A percentile compares a stretch with the other conserved stretches of the same genome.
Conservation (phyloP, 23 tunicate species). For the Clavelina lepadiformis region DNA sequence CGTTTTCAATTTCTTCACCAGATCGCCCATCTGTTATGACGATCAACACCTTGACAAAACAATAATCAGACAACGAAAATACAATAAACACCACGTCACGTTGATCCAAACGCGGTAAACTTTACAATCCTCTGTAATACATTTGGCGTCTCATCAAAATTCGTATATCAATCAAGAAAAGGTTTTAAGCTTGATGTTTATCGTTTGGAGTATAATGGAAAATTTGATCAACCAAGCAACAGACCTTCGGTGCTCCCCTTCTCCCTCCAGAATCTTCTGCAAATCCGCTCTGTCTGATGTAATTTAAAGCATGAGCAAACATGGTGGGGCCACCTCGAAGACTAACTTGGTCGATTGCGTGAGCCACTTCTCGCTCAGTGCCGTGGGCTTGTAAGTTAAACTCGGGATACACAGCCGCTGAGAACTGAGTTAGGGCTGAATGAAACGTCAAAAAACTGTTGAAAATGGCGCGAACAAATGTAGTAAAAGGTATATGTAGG, state of each 20-base stretch:
- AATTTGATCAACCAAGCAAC: too few species aligned
- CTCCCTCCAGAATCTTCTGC: constrained; percentile 49
- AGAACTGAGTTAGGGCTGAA: constrained; percentile 58
- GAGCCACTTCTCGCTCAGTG: constrained; percentile 40
- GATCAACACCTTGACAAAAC: constrained; percentile 40
- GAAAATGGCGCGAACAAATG: neutral
- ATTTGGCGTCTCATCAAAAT: neutral
- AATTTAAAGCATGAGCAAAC: constrained; percentile 44
- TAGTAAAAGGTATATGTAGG: neutral
- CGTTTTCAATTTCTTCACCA: constrained; percentile 31
- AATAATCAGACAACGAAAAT: too few species aligned
- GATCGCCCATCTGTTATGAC: constrained; percentile 73
- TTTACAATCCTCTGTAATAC: too few species aligned
- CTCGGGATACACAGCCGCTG: constrained; percentile 28
- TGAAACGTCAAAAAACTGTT: neutral
- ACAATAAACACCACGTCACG: too few species aligned
- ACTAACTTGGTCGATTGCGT: constrained; percentile 39
- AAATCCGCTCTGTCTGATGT: constrained; percentile 38
- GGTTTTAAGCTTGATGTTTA: too few species aligned
- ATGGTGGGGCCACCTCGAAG: constrained; percentile 39
- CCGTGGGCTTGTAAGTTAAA: constrained; percentile 38
- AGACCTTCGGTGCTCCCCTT: constrained; percentile 59
- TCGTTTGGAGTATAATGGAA: too few species aligned
- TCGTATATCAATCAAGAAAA: too few species aligned
- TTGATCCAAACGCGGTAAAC: too few species aligned